Percentiles rank a stretch among this genome's conserved stretches.
Conservation (phyloP, 1,140 invertebrate genomes). For the Leptopilina boulardi region DNA sequence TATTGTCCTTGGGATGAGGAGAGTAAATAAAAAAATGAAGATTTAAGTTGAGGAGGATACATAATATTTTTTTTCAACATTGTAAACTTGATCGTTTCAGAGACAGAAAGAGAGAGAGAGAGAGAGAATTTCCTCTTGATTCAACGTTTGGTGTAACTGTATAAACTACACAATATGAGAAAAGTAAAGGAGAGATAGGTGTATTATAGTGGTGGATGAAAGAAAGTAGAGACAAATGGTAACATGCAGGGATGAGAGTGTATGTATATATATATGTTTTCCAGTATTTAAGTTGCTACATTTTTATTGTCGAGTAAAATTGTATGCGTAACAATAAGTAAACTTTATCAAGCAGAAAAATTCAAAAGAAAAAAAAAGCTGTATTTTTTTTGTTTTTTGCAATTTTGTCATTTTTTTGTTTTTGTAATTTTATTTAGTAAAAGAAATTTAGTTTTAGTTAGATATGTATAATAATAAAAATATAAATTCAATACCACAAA, state of each 20-base stretch:
- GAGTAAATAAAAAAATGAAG: neutral
- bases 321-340: too few relatives aligned
- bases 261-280: too few relatives aligned
- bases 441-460: too few relatives aligned
- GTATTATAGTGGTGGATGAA: neutral
- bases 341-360: too few relatives aligned
- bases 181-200: slow-evolving; percentile 13
- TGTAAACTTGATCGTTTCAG: slow-evolving; percentile 10
- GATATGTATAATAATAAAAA: too few relatives aligned
- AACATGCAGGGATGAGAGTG: neutral
- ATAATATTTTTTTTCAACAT: too few relatives aligned
- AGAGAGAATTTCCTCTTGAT: neutral
- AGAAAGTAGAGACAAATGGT: slow-evolving; percentile 16
- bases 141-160: neutral
- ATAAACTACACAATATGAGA: slow-evolving; percentile 25
- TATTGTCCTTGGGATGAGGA: neutral
- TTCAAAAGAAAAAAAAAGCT: too few relatives aligned
- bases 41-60: neutral
- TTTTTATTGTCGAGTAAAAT: slow-evolving; percentile 3
- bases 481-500: too few relatives aligned
- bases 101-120: neutral
- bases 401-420: too few relatives aligned
- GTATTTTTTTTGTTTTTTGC: too few relatives aligned
- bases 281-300: neutral
- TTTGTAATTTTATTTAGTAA: too few relatives aligned